Conservation (phyloP, 2,113 vertebrate genomes). For the Madoqua kirkii region DNA sequence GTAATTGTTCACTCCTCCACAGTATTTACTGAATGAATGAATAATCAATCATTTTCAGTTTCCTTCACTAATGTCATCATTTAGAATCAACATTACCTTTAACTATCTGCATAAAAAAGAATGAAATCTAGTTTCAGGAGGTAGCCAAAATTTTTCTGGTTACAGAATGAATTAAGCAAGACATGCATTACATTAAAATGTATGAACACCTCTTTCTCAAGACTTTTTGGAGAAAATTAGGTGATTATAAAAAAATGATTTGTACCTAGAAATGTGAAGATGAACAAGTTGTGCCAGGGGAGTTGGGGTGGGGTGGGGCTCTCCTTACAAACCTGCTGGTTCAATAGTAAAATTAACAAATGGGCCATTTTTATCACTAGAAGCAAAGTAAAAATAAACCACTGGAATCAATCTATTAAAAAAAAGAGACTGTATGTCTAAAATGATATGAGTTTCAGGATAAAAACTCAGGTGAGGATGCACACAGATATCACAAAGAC, state of each 20-base stretch:
- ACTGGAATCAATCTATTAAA: background rate
- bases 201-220: background rate
- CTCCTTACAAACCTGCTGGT: background rate
- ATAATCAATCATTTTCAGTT: background rate
- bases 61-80: constrained; percentile 7
- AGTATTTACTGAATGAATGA: constrained; percentile 8
- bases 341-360: constrained; percentile 13
- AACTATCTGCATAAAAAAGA: constrained; percentile 1
- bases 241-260: background rate
- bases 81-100: constrained; percentile 20
- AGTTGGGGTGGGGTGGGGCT: background rate
- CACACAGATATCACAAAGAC: background rate
- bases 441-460: background rate
- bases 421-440: background rate
- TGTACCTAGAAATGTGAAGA: background rate
- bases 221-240: background rate
- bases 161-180: constrained; percentile 19
- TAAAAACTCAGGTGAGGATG: background rate
- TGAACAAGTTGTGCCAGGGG: background rate
- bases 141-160: constrained; percentile 9
- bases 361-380: background rate
- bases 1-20: background rate
- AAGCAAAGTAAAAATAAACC: background rate
- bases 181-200: background rate
- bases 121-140: constrained; percentile 16